Percentiles rank a stretch among this genome's conserved stretches.
These are phyloP conservation scores for Zaprionus africanus DNA, from an alignment of 1,140 invertebrate species.

Conservation along the genomic window DNA sequence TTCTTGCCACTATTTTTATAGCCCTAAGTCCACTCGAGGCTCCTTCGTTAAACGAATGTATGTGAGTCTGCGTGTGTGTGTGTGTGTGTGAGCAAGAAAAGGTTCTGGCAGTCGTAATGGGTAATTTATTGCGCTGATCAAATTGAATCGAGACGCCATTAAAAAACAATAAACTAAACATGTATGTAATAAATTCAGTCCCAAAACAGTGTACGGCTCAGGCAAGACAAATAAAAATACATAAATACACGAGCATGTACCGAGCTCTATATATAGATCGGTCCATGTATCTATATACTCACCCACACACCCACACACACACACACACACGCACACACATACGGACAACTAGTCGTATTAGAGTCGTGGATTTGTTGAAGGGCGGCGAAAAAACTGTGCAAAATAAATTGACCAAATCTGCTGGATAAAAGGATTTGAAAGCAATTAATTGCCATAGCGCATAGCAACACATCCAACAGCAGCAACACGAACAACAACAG, in stretches of 20 bases:
- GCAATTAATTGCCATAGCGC: conserved; percentile 74
- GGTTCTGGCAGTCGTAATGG: conserved; percentile 61
- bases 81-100: neutral
- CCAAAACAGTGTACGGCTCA: conserved; percentile 33
- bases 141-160: conserved; percentile 81
- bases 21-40: conserved; percentile 15
- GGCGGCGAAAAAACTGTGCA: conserved; percentile 62
- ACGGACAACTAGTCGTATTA: conserved; percentile 1
- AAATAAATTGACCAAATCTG: conserved; percentile 82
- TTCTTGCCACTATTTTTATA: neutral
- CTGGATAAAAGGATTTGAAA: conserved; percentile 82
- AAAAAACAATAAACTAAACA: conserved; percentile 82
- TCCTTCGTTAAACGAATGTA: conserved; percentile 3
- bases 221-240: conserved; percentile 20
- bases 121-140: conserved; percentile 77
- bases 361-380: conserved; percentile 38
- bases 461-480: conserved; percentile 52
- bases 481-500: conserved; percentile 31
- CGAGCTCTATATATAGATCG: conserved; percentile 6
- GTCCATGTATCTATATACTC: neutral
- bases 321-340: neutral
- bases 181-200: conserved; percentile 77
- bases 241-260: conserved; percentile 11
- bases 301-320: neutral
- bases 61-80: neutral